Base-by-base conservation (phyloP, 2,113 vertebrate genomes). In the Oncorhynchus tshawytscha region DNA sequence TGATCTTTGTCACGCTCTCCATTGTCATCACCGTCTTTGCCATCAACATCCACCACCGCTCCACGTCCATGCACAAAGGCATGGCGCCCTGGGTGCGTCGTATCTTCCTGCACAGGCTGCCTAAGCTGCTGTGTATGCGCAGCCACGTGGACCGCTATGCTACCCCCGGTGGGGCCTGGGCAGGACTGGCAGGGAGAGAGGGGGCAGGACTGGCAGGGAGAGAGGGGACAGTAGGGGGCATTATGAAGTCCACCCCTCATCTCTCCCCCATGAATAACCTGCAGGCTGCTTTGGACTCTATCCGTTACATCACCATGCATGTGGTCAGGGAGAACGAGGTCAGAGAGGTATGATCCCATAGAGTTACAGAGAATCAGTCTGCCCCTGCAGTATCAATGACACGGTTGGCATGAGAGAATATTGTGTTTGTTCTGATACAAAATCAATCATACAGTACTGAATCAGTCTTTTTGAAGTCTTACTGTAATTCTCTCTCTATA, bases 1-100 rank as follows among this genome's bases (percentile, higher is more conserved):
- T 99, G 97, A 99, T 98, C 70, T 99, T 99, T 20, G 97, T 98
- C 85, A 98, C 97, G 0, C 87, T 99, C 39, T 99, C 97, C 74
- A 99, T 99, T 13, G 91, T 97, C 77, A 97, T 99, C 82, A 99
- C 97, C 0, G 96, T 99, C 74, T 99, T 98, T 73, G 95, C 96
- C 49, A 99, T 98, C 85, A 99, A 99, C 75, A 95, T 98, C 78
- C 97, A 99, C 84, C 96, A 98, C 27, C 97, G 97, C 20, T 97
- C 97, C 39, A 95, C 96, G 0, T 95, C 96, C 0, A 98, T 96
- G 0, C 96, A 98, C 78, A 90, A 94, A 0, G 84, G 89, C 7
- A 99, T 99, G 97, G 96, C 96, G 0, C 97, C 97, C 0, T 99
- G 97, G 97, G 95, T 97, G 7, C 94, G 96, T 74, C 95, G 80